Percentiles rank a stretch among this genome's conserved stretches.
phyloP scores from a whole-genome alignment of 2,797 vertebrate genomes.

The Lepus townsendii region DNA sequence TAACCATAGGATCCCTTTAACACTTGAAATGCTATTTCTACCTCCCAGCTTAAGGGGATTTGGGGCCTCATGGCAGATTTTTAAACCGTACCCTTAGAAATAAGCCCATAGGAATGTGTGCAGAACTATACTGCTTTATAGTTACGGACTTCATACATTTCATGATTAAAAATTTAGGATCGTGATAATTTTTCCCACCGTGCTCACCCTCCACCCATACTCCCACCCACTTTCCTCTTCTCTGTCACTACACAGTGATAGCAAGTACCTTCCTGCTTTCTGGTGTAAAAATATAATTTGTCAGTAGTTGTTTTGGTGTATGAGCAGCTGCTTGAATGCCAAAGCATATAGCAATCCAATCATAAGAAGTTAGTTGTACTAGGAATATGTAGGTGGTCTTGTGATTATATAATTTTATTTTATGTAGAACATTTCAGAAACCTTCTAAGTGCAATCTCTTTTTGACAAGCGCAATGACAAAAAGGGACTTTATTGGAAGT shows the following conservation, averaged over 20 bases:
- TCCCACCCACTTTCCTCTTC: no score
- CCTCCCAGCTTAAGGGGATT: no score
- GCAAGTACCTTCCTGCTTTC: constrained; percentile 5
- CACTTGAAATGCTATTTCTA: no score
- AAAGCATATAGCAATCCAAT: background rate
- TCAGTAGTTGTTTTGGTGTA: background rate
- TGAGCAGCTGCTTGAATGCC: background rate
- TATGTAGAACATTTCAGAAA: constrained; percentile 48
- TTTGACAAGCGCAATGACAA: constrained; percentile 29
- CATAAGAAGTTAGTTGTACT: constrained; percentile 8
- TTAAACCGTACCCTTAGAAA: no score
- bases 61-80: no score
- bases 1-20: no score
- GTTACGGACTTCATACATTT: no score
- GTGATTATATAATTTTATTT: constrained; percentile 59
- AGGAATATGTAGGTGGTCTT: background rate
- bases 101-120: no score
- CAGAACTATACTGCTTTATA: no score
- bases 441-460: constrained; percentile 42
- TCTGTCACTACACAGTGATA: background rate
- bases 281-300: constrained; percentile 44
- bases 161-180: no score
- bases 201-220: no score
- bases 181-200: no score
- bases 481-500: constrained; percentile 25